Conservation (phyloP, 2,113 vertebrate species). For the Pampusana beccarii region DNA sequence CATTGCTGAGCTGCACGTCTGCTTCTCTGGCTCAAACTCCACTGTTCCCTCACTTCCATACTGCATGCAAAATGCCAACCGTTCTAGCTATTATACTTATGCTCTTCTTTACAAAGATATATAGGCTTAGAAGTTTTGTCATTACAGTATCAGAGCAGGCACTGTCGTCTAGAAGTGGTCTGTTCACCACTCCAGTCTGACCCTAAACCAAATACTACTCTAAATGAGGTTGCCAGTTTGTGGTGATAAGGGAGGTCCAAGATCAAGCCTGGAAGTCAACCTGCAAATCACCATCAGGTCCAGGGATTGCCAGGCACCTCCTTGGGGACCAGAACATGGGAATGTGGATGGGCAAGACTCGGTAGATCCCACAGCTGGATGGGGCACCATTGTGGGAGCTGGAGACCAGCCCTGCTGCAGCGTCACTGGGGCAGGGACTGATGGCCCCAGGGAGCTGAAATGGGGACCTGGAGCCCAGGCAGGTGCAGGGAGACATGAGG, state of each 20-base stretch:
- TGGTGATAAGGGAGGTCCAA: neutral
- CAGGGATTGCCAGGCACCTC: neutral
- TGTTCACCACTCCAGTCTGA: neutral
- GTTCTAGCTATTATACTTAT: no score
- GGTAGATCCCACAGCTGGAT: rapidly evolving
- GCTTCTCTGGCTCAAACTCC: neutral
- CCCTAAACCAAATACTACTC: neutral
- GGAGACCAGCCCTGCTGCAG: neutral
- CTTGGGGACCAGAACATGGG: neutral
- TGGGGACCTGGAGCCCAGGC: neutral
- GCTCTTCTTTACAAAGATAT: neutral
- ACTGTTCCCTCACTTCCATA: neutral
- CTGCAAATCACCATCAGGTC: neutral
- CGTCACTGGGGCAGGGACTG: neutral
- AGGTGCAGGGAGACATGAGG: rapidly evolving
- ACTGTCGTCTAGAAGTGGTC: neutral
- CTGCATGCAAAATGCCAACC: neutral
- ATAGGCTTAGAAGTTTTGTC: neutral
- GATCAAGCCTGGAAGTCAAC: neutral
- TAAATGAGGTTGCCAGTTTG: neutral
- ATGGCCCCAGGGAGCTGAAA: neutral
- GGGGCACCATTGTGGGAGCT: neutral
- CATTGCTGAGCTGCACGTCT: rapidly evolving
- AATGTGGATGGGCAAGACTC: neutral
- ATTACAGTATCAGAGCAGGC: neutral